phyloP scores from a whole-genome alignment of 2,113 vertebrate species.

The Ranitomeya variabilis region DNA sequence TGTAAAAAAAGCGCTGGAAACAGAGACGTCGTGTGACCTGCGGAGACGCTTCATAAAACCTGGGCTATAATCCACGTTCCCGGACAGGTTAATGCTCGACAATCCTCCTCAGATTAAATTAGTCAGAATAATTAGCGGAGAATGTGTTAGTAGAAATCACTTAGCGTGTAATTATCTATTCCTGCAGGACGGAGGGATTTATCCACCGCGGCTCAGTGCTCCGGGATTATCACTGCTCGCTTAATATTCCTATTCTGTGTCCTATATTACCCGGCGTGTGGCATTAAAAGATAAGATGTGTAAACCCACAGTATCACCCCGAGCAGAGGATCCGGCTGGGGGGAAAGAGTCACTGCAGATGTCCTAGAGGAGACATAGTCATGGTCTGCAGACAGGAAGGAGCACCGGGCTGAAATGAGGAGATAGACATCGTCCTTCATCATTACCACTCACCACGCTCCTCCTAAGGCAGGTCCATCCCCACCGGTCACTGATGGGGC shows the following conservation, averaged over 20 bases:
- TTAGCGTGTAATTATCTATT: slow-evolving; percentile 27
- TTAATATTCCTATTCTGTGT: neutral
- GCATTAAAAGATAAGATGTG: neutral
- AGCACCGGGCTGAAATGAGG: neutral
- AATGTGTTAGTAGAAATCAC: slow-evolving; percentile 30
- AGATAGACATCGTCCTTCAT: no score
- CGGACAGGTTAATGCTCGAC: slow-evolving; percentile 18
- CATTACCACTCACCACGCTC: no score
- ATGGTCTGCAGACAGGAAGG: neutral
- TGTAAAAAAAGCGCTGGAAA: neutral
- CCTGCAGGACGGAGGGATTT: neutral
- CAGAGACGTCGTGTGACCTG: neutral
- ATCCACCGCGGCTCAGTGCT: neutral
- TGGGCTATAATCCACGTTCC: neutral
- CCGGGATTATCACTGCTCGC: neutral
- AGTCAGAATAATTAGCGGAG: slow-evolving; percentile 47
- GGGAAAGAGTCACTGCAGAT: neutral
- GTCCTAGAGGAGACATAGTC: neutral
- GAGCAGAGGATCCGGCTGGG: neutral
- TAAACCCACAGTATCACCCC: neutral
- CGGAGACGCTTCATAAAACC: neutral
- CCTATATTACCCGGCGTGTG: neutral
- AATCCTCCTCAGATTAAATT: slow-evolving; percentile 41
- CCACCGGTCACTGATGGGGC: no score
- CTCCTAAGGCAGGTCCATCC: no score